A percentile compares a stretch with the other conserved stretches of the same genome.
These are phyloP conservation scores for Eurypyga helias DNA, from an alignment of 2,113 vertebrate species.

Conservation along the genomic window DNA sequence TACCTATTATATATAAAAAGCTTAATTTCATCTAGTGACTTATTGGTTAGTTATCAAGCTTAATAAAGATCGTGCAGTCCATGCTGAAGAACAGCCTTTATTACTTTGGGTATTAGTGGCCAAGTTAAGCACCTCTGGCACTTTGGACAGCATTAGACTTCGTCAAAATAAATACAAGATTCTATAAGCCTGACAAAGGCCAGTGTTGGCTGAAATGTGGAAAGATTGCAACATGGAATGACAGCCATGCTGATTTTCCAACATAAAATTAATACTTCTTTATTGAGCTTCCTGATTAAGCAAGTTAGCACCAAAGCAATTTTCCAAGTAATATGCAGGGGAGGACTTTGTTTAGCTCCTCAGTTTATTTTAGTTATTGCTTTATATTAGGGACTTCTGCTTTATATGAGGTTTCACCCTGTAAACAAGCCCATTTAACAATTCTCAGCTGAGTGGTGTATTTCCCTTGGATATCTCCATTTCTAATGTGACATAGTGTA, in stretches of 20 bases:
- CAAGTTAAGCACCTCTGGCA: not conserved
- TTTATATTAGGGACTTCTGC: not conserved
- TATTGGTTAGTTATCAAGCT: not conserved
- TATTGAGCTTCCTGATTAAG: not conserved
- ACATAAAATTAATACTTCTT: not conserved
- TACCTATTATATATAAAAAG: not conserved
- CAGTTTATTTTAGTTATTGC: not conserved
- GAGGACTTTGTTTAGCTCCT: not conserved
- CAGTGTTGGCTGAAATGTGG: not conserved
- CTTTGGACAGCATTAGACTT: not conserved
- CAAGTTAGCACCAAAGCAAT: not conserved
- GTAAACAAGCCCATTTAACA: not conserved
- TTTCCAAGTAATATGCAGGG: not conserved
- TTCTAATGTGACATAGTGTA: not conserved
- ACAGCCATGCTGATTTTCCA: not conserved
- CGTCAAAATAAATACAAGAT: constrained; percentile 1
- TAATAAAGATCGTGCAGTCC: not conserved
- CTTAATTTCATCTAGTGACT: not conserved
- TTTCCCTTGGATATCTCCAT: not conserved
- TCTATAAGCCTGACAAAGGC: not conserved
- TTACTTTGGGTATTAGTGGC: not conserved
- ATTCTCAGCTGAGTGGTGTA: not conserved
- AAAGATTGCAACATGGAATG: not conserved
- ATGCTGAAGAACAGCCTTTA: not conserved
- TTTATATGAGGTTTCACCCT: constrained; percentile 8